These are phyloP conservation scores for Thymelicus sylvestris DNA, from an alignment of 2,888 invertebrate genomes.

Conservation along the genomic window DNA sequence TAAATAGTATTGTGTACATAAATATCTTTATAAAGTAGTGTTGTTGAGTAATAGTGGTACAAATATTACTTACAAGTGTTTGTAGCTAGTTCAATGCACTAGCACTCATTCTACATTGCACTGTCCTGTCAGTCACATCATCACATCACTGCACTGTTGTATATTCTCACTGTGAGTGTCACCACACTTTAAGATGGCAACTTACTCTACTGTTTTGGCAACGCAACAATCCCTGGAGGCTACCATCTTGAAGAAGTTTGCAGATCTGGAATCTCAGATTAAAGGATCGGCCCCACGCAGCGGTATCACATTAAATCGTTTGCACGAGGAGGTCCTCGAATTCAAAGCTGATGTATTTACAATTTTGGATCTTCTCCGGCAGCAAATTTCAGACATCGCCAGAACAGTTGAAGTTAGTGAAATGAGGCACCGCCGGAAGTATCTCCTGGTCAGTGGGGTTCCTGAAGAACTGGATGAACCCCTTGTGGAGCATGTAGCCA, in stretches of 20 bases:
- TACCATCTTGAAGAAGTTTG: constrained; percentile 1
- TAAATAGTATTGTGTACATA: too few relatives aligned
- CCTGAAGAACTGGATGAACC: not conserved
- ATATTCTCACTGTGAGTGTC: too few relatives aligned
- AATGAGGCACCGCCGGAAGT: not conserved
- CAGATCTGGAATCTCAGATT: not conserved
- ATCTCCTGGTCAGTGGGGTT: not conserved
- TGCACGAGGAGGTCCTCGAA: not conserved
- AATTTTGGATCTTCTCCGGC: not conserved
- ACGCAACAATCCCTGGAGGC: constrained; percentile 2
- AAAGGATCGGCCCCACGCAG: not conserved
- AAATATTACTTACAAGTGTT: too few relatives aligned
- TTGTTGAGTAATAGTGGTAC: too few relatives aligned
- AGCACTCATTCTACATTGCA: too few relatives aligned
- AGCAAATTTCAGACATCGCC: not conserved
- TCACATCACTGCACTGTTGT: too few relatives aligned
- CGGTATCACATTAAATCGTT: not conserved
- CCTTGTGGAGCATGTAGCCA: not conserved
- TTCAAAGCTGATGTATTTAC: not conserved
- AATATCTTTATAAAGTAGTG: too few relatives aligned
- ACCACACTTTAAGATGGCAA: too few relatives aligned
- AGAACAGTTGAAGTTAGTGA: not conserved
- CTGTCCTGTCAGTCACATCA: too few relatives aligned
- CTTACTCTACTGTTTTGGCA: not conserved
- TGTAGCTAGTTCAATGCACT: too few relatives aligned